A percentile compares a stretch with the other conserved stretches of the same genome.
phyloP scores from a whole-genome alignment of 64 coral and sea anemone genomes.

The Acropora yongei region DNA sequence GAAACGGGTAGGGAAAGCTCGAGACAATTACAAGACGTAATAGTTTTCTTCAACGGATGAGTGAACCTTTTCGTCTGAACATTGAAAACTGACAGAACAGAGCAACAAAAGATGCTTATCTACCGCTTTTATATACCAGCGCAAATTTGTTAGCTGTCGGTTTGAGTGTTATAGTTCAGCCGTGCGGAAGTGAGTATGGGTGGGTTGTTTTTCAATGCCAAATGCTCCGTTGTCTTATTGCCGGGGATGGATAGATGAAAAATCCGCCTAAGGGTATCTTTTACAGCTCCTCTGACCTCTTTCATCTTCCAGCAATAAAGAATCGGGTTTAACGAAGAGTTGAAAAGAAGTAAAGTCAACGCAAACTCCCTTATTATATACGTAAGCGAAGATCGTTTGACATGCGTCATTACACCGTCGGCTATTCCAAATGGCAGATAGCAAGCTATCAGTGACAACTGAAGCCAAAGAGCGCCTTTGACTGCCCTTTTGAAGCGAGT shows the following conservation, averaged over 20 bases:
- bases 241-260: not conserved
- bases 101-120: too few relatives aligned
- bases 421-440: not conserved
- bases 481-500: not conserved
- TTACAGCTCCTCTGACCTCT: not conserved
- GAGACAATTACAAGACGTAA: too few relatives aligned
- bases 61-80: too few relatives aligned
- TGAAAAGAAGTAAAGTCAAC: not conserved
- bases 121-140: too few relatives aligned
- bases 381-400: not conserved
- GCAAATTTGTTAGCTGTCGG: too few relatives aligned
- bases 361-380: not conserved
- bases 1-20: too few relatives aligned
- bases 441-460: not conserved
- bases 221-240: too few relatives aligned
- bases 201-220: too few relatives aligned
- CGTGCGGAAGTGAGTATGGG: too few relatives aligned
- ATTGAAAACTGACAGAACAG: too few relatives aligned
- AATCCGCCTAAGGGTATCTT: not conserved
- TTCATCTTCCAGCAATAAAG: slow-evolving; percentile 2
- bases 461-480: not conserved
- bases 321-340: not conserved
- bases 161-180: too few relatives aligned
- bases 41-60: too few relatives aligned
- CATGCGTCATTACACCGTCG: not conserved